Percentiles rank a stretch among this genome's conserved stretches.
phyloP scores from a whole-genome alignment of 2,888 invertebrate species.

The Epistrophella euchroma region DNA sequence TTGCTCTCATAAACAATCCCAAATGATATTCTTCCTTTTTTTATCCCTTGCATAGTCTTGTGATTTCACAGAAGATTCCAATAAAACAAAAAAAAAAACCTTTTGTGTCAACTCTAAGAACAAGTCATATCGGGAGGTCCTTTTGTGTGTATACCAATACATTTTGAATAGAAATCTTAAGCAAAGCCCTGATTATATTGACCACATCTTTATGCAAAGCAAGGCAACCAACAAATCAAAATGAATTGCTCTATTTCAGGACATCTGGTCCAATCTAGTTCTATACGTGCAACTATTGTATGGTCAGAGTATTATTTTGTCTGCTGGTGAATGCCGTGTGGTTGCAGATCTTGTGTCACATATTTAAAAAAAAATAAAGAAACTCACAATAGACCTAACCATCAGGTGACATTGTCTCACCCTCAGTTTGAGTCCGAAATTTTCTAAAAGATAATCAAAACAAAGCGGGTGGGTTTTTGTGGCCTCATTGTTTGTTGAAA shows the following conservation, averaged over 20 bases:
- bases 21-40: constrained; percentile 4
- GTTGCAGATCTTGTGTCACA: constrained; percentile 47
- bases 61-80: constrained; percentile 34
- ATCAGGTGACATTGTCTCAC: constrained; percentile 40
- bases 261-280: constrained; percentile 55
- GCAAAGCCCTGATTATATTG: constrained; percentile 61
- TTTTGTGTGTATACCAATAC: background rate
- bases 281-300: constrained; percentile 49
- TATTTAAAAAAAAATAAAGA: constrained; percentile 20
- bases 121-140: constrained; percentile 70
- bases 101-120: constrained; percentile 34
- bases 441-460: constrained; percentile 46
- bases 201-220: constrained; percentile 47
- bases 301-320: constrained; percentile 13
- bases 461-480: constrained; percentile 30
- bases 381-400: constrained; percentile 28
- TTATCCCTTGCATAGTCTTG: background rate
- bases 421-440: constrained; percentile 18
- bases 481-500: constrained; percentile 34
- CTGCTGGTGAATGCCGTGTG: too few relatives aligned
- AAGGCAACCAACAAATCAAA: constrained; percentile 31
- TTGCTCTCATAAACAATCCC: constrained; percentile 38
- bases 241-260: constrained; percentile 63
- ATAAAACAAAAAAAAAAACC: background rate
- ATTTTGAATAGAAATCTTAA: constrained; percentile 27